A percentile compares a stretch with the other conserved stretches of the same genome.
Conservation (phyloP, 2,113 vertebrate species). For the Callorhinus ursinus region DNA sequence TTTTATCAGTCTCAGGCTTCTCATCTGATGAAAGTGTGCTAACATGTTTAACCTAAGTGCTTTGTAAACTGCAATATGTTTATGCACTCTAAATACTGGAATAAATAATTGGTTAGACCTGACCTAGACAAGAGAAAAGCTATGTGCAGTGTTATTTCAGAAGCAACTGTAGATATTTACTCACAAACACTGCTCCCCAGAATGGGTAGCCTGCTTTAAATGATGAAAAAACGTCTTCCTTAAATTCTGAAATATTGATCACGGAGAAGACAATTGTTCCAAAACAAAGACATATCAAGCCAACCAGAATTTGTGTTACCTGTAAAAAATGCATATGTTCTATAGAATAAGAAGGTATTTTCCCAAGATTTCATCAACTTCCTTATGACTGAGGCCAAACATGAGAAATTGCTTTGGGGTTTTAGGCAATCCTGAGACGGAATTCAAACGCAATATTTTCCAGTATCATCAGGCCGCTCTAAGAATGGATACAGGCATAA, state of each 20-base stretch:
- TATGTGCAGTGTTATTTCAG: neutral
- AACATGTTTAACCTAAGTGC: neutral
- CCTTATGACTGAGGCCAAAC: neutral
- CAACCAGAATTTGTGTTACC: constrained; percentile 73
- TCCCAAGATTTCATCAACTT: neutral
- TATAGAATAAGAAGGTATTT: constrained; percentile 33
- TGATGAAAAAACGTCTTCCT: neutral
- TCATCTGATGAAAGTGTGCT: neutral
- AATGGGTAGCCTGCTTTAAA: constrained; percentile 68
- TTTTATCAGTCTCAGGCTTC: neutral
- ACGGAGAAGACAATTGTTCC: constrained; percentile 32
- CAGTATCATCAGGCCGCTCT: neutral
- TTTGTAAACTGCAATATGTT: neutral
- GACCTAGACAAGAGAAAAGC: neutral
- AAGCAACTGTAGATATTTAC: constrained; percentile 40
- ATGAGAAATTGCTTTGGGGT: neutral
- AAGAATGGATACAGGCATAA: neutral
- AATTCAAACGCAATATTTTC: neutral
- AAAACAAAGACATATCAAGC: constrained; percentile 60
- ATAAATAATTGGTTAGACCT: neutral
- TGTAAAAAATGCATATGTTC: constrained; percentile 47
- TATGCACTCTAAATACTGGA: neutral
- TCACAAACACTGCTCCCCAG: constrained; percentile 76
- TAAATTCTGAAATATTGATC: neutral
- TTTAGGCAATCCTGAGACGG: neutral